Evolutionary conservation across 1,140 invertebrate genomes (phyloP).

Genomic region (Drosophila pseudoananassae): DNA sequence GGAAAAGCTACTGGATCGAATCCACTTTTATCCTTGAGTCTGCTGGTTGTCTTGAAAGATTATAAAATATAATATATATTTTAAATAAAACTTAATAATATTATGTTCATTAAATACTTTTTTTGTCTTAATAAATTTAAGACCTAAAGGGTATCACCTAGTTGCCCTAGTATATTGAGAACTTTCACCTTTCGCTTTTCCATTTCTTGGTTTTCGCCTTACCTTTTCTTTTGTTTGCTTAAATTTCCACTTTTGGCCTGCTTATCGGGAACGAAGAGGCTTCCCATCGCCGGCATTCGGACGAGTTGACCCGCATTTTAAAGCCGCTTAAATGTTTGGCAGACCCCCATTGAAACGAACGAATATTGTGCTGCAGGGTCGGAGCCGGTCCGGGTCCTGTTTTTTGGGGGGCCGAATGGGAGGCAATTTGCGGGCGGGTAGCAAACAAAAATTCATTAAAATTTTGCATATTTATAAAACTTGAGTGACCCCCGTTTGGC

Average conservation of each 20-base stretch:
- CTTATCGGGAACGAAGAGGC: conserved; percentile 55
- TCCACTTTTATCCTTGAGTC: not conserved
- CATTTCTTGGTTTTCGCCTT: conserved; percentile 30
- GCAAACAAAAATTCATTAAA: conserved; percentile 80
- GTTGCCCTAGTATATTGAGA: not conserved
- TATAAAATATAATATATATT: too few relatives aligned
- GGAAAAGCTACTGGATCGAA: not conserved
- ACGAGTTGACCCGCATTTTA: conserved; percentile 70
- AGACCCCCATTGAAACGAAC: conserved; percentile 46
- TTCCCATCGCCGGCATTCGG: conserved; percentile 1
- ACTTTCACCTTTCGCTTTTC: conserved; percentile 12
- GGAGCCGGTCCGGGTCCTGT: not conserved
- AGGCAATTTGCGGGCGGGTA: conserved; percentile 24
- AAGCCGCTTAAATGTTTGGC: conserved; percentile 67
- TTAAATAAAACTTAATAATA: too few relatives aligned
- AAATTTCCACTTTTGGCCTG: conserved; percentile 52
- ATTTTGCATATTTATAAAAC: conserved; percentile 82
- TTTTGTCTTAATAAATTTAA: too few relatives aligned
- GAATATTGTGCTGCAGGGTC: conserved; percentile 17
- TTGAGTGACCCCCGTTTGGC: conserved; percentile 65
- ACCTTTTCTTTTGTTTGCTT: conserved; percentile 54
- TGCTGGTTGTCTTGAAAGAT: not conserved
- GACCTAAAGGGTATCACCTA: conserved; percentile 2
- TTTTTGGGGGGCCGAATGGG: conserved; percentile 5
- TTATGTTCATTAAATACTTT: too few relatives aligned